phyloP scores from a whole-genome alignment of 2,888 invertebrate genomes.

The Diaperis boleti region DNA sequence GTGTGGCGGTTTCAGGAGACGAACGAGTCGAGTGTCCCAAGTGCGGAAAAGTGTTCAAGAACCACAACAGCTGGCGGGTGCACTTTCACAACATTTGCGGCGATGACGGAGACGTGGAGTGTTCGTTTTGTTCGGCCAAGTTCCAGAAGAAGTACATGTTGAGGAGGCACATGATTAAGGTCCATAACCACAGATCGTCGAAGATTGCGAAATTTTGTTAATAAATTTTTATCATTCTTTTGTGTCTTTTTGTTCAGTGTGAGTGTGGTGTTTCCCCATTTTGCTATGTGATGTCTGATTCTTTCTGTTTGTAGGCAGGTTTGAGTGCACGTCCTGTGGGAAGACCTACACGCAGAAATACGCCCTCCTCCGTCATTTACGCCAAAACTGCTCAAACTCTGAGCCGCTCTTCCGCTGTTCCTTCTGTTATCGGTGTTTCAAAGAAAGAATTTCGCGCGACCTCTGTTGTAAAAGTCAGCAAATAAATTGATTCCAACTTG shows the following conservation, averaged over 20 bases:
- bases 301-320: no score
- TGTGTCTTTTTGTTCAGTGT: no score
- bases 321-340: constrained; percentile 1
- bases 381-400: background rate
- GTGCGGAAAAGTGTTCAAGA: constrained; percentile 46
- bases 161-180: constrained; percentile 46
- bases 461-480: background rate
- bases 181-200: no score
- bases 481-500: background rate
- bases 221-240: no score
- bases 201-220: no score
- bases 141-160: constrained; percentile 50
- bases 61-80: constrained; percentile 42
- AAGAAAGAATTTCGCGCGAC: background rate
- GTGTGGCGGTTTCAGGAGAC: background rate
- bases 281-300: no score
- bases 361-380: background rate
- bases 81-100: constrained; percentile 41
- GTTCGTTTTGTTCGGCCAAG: constrained; percentile 47
- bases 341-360: background rate
- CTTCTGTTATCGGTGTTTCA: background rate
- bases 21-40: constrained; percentile 31
- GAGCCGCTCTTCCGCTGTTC: background rate
- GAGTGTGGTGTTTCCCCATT: no score
- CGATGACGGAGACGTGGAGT: constrained; percentile 17